Evolutionary conservation across 2,797 vertebrate species (phyloP).

Genomic region (Channallabes apus): DNA sequence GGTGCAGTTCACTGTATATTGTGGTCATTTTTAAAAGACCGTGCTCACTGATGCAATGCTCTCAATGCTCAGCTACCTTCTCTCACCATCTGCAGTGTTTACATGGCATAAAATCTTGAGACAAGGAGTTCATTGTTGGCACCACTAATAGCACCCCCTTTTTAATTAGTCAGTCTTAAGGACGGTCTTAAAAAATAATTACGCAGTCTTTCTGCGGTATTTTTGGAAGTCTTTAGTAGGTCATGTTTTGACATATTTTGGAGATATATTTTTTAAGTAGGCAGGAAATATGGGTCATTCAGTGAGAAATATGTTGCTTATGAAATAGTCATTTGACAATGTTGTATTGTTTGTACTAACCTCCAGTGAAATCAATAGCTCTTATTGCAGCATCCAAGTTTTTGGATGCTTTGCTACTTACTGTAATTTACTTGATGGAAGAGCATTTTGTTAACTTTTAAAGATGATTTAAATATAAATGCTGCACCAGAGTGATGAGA

Average conservation of each 20-base stretch:
- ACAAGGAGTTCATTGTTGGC: background rate
- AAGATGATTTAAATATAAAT: background rate
- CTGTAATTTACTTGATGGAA: conserved; percentile 2
- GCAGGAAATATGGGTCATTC: background rate
- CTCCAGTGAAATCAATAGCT: background rate
- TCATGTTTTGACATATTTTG: background rate
- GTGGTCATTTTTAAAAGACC: background rate
- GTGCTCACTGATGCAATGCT: background rate
- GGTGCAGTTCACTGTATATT: background rate
- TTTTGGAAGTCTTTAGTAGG: background rate
- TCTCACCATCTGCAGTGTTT: background rate
- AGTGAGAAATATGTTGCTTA: background rate
- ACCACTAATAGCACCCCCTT: background rate
- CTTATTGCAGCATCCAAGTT: background rate
- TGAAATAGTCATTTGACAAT: background rate
- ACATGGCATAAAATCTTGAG: background rate
- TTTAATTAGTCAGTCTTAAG: background rate
- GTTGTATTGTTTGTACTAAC: background rate
- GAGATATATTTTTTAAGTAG: background rate
- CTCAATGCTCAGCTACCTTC: background rate
- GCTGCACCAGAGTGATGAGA: background rate
- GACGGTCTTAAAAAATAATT: background rate
- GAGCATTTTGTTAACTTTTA: background rate
- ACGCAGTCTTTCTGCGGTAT: background rate
- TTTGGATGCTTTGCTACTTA: background rate